phyloP scores from a whole-genome alignment of 2,113 vertebrate genomes.

The Colistium nudipinnis region DNA sequence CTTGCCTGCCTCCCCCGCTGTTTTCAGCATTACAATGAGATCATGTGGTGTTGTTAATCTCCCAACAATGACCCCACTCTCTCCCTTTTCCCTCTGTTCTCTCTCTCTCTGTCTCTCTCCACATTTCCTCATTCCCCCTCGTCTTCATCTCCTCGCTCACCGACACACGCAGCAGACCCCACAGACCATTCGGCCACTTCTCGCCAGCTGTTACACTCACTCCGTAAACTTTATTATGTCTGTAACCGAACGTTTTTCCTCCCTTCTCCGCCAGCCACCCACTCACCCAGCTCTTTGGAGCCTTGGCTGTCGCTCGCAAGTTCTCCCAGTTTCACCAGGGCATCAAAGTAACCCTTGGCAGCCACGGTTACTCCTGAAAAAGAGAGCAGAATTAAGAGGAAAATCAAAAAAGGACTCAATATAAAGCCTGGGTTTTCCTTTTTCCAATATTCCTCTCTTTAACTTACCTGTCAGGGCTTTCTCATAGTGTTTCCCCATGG shows the following conservation, averaged over 20 bases:
- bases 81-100: constrained; percentile 51
- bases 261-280: constrained; percentile 7
- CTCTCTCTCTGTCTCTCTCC: constrained; percentile 32
- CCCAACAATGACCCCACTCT: constrained; percentile 84
- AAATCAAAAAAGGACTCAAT: neutral
- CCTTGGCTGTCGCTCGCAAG: constrained; percentile 89
- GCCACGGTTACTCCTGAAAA: constrained; percentile 85
- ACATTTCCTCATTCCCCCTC: constrained; percentile 65
- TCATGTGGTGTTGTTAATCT: constrained; percentile 89
- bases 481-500: constrained; percentile 89
- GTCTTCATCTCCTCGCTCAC: constrained; percentile 60
- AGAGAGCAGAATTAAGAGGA: constrained; percentile 4
- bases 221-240: constrained; percentile 35
- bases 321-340: constrained; percentile 88
- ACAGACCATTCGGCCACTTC: constrained; percentile 23
- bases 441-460: no score
- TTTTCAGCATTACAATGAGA: constrained; percentile 85
- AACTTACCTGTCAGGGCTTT: constrained; percentile 85
- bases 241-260: constrained; percentile 8
- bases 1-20: constrained; percentile 80
- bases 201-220: constrained; percentile 22
- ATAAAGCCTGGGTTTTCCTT: no score
- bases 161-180: constrained; percentile 38
- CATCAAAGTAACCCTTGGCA: constrained; percentile 89
- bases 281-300: constrained; percentile 88